Percentiles rank a stretch among this genome's conserved stretches.
Evolutionary conservation across 2,113 vertebrate species (phyloP).

Genomic region (Peromyscus leucopus): DNA sequence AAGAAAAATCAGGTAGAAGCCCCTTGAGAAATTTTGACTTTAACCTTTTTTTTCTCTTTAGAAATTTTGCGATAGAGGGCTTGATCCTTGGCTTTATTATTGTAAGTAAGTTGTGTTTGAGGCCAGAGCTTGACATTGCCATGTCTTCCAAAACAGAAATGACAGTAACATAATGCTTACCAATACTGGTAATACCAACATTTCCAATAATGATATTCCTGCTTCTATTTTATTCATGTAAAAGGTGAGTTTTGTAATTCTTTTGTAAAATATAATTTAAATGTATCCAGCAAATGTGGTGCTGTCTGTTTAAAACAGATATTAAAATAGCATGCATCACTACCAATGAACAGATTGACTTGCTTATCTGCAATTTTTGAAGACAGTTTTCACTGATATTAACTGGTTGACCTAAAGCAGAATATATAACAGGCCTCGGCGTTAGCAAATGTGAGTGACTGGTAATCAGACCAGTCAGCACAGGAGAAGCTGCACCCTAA

Average conservation of each 20-base stretch:
- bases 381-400: slow-evolving; percentile 66
- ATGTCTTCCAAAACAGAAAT: slow-evolving; percentile 29
- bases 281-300: neutral
- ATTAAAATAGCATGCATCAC: slow-evolving; percentile 36
- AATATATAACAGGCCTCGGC: slow-evolving; percentile 39
- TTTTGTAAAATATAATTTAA: neutral
- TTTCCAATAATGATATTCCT: neutral
- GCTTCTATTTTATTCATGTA: neutral
- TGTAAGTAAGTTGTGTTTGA: neutral
- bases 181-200: neutral
- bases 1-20: neutral
- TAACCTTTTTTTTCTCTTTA: neutral
- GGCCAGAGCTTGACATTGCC: neutral
- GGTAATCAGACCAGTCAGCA: slow-evolving; percentile 47
- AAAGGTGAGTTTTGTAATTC: neutral
- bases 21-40: neutral
- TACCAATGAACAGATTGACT: slow-evolving; percentile 71
- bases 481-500: slow-evolving; percentile 61
- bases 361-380: slow-evolving; percentile 71
- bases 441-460: slow-evolving; percentile 73
- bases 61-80: neutral
- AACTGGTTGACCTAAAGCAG: slow-evolving; percentile 73
- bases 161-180: neutral
- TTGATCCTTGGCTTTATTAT: neutral
- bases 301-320: slow-evolving; percentile 61